Conservation (phyloP, 2,113 vertebrate species). For the Sylvia atricapilla region DNA sequence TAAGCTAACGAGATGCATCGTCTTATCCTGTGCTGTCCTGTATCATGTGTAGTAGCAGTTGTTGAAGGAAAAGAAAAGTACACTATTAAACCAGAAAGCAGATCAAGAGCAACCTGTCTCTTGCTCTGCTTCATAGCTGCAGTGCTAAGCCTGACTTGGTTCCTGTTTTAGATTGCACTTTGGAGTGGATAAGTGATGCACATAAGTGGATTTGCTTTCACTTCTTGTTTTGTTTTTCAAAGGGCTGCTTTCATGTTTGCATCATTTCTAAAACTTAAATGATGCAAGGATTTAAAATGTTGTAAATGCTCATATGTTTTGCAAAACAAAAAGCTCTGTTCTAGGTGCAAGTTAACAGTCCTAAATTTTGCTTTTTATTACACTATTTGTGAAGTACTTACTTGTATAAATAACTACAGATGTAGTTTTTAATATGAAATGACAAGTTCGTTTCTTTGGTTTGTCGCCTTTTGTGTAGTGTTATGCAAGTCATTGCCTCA, state of each 20-base stretch:
- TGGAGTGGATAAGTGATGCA: not conserved
- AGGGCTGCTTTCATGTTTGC: not conserved
- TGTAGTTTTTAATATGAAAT: not conserved
- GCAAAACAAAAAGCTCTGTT: not conserved
- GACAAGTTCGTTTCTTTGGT: not conserved
- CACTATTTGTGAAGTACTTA: not conserved
- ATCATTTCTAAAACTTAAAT: not conserved
- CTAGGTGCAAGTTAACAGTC: not conserved
- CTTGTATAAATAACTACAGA: not conserved
- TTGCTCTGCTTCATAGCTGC: not conserved
- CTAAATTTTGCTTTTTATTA: not conserved
- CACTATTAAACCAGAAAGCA: not conserved
- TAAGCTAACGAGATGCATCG: fast-evolving
- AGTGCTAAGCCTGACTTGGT: not conserved
- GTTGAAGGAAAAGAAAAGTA: not conserved
- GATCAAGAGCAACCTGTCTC: not conserved
- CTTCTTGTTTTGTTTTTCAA: not conserved
- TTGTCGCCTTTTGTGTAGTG: not conserved
- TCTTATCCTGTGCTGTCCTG: not conserved
- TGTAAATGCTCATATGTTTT: not conserved
- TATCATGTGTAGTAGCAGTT: not conserved
- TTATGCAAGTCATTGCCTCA: not conserved
- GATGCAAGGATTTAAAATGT: not conserved
- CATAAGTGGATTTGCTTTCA: not conserved
- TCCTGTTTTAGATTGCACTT: not conserved